Base-by-base conservation (phyloP, 2,888 invertebrate genomes). In the Kryphioiulus occultus region DNA sequence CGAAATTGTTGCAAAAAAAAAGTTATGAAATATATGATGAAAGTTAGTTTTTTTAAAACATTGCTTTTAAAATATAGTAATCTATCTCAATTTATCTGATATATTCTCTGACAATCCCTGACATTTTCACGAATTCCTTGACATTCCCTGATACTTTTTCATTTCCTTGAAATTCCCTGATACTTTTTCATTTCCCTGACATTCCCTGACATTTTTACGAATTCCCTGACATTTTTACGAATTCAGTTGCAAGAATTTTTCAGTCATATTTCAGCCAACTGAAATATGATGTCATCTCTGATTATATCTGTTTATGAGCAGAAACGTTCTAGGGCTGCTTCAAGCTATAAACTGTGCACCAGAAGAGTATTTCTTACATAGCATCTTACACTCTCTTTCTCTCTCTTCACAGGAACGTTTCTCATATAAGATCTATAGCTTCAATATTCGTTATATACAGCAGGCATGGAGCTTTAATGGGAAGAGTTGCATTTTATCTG, bases 401-500 rank as follows among this genome's bases (percentile, higher is more conserved):
- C 22, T 9, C 26, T 26, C 10, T 7, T 68, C 68, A 22, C 9
- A 22, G n/a, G 68, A 68, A 68, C 68, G 26, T 26, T 68, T 68
- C 68, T 68, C 26, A 26, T 68, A 68, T 9, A 68, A 68, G 68
- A 68, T 68, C 19, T 68, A 68, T 68, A 10, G 26, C 26, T 26
- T 26, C 26, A 68, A 68, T 68, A 26, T 68, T 26, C 68, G 68
- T 68, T 68, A 68, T 68, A 68, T 68, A 68, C 26, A 68, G 68
- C 26, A 22, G 68, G n/a, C 26, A 68, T 22, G 68, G 22, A 68
- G 68, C 68, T 26, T 68, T 68, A 68, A 68, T 68, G 68, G 68
- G 68, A 26, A 68, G 68, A 22, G 68, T 68, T 68, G 22, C 68
- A 68, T 68, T 68, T 68, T 68, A 68, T 68, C 68, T 68, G 10